A percentile compares a stretch with the other conserved stretches of the same genome.
Conservation (phyloP, 2,797 vertebrate species). For the Poeciliopsis gracilis region DNA sequence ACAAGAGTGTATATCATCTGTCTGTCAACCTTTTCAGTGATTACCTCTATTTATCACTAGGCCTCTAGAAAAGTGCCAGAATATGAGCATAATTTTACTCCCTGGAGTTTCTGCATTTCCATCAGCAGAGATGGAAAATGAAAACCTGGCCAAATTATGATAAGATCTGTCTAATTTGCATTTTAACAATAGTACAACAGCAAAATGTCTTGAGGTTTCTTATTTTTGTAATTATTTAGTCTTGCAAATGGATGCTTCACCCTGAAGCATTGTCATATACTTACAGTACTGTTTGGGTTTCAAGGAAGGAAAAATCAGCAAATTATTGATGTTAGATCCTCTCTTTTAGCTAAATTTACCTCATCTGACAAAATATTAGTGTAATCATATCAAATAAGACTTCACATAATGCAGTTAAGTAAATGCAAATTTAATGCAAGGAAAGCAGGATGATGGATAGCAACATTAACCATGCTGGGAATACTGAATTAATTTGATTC, state of each 20-base stretch:
- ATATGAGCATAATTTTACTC: constrained; percentile 19
- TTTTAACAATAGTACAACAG: constrained; percentile 4
- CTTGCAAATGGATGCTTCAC: neutral
- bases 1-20: neutral
- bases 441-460: constrained; percentile 3
- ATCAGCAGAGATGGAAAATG: constrained; percentile 12
- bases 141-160: neutral
- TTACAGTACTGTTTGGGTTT: neutral
- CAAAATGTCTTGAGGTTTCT: neutral
- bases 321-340: neutral
- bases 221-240: constrained; percentile 3
- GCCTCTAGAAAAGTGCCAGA: constrained; percentile 22
- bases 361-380: constrained; percentile 1
- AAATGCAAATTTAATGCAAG: constrained; percentile 3
- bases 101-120: constrained; percentile 12
- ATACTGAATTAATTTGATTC: neutral
- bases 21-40: constrained; percentile 20
- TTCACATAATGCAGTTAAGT: constrained; percentile 2
- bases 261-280: neutral
- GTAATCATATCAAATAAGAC: neutral
- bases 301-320: neutral
- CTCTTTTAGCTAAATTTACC: neutral
- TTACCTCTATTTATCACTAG: constrained; percentile 30
- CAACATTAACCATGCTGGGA: constrained; percentile 15
- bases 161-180: constrained; percentile 11